Base-by-base conservation (phyloP, 2,888 invertebrate species). In the Slavum lentiscoides region DNA sequence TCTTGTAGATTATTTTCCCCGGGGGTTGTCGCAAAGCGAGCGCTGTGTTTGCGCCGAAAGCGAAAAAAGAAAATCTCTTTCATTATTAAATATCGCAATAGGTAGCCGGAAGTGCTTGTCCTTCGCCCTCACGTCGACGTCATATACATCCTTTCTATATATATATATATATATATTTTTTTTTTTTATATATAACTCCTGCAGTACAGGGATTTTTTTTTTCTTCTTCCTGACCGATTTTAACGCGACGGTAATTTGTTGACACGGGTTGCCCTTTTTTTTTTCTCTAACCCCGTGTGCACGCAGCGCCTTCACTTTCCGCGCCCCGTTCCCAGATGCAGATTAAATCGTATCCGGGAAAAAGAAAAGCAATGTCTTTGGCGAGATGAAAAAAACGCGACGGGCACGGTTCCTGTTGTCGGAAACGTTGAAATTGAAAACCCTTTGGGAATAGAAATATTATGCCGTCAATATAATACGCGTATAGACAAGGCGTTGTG, bases 181-280 rank as follows among this genome's bases (percentile, higher is more conserved):
- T 30, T 30, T 30, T 30, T 30, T 2, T 30, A 30, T 30, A 30
- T 30, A 13, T 3, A 49, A 13, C 13, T 15, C 49, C 13, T 59
- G 21, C 49, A 49, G 11, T 11, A 49, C 21, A 7, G 21, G 8
- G 21, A 7, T 59, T 59, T 8, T n/a, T 59, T 59, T 21, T 21
- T 59, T 21, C 58, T 21, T 59, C 59, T 59, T 61, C 59, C 68
- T 23, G 59, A 74, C 74, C 58, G 59, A 68, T 68, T 49, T 58
- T 43, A 67, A 67, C 23, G 58, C 43, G 23, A 67, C 75, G 8
- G 58, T 75, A 76, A 76, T 68, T 76, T 68, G 59, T 76, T 59
- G 49, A 68, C 49, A 76, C 67, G n/a, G 30, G 49, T 68, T 43
- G 30, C 49, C 5, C 17, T 58, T 23, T 39, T 67, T 23, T 43